Base-by-base conservation (phyloP, 2,113 vertebrate genomes). In the Corydoras maculifer region DNA sequence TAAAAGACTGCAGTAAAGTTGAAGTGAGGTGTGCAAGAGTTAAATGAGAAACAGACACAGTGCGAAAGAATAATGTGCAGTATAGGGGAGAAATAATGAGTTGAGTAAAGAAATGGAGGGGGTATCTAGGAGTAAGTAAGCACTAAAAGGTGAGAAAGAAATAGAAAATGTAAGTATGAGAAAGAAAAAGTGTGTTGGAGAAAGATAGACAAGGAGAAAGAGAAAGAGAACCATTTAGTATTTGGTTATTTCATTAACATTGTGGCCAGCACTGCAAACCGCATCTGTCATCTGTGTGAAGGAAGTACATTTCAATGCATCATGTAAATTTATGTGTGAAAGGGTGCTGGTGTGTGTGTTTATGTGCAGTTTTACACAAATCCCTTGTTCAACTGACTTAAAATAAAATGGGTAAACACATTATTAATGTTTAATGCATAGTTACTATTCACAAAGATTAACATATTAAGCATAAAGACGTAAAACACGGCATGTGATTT, bases 241-340 rank as follows among this genome's bases (percentile, higher is more conserved):
- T 30, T 54, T 13, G 25, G 31, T 43, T 68, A 31, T 68, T 43
- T 58, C 66, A 68, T 68, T 68, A 68, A 9, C 35, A 10, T 68
- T 58, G 14, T 58, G 66, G 35, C 54, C 66, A 58, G n/a, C n/a
- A 49, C 32, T 55, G 55, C 18, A 58, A 49, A 68, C 66, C 66
- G 58, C 66, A 68, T 9, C 9, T 3, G 66, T 49, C 66, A 68
- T 9, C 9, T 3, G 66, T 49, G 43, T 48, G 35, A 31, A 58
- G 66, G 66, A 68, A 68, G 54, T 58, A 15, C 55, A 31, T 5
- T 48, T 62, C 2, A 62, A 25, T 32, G 18, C 18, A 25, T 25
- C 18, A 25, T 25, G 43, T 61, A 25, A 51, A 13, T 62, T 8
- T 53, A 48, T 51, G 58, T 61, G 68, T 69, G 58, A 31, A 43